Percentiles rank a stretch among this genome's conserved stretches.
Evolutionary conservation across 1,140 invertebrate species (phyloP).

Genomic region (Limonius californicus): DNA sequence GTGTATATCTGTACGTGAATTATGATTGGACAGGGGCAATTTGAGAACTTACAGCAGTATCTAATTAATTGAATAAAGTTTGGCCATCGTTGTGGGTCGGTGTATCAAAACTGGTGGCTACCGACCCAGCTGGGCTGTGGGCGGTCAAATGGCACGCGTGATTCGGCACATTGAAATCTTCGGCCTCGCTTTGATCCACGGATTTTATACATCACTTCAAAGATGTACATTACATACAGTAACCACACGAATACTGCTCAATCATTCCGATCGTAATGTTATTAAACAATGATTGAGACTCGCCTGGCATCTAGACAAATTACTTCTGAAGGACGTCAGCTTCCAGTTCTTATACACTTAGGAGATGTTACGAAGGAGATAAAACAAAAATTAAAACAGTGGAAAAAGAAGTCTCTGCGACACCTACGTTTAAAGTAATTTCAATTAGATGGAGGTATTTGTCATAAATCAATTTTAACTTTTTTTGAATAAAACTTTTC

Average conservation of each 20-base stretch:
- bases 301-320: constrained; percentile 2
- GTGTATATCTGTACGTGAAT: constrained; percentile 4
- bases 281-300: constrained; percentile 16
- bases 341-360: constrained; percentile 7
- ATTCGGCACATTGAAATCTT: constrained; percentile 26
- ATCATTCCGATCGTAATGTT: constrained; percentile 25
- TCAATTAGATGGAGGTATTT: too few relatives aligned
- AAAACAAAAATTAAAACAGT: too few relatives aligned
- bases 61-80: constrained; percentile 45
- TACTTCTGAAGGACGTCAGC: constrained; percentile 1
- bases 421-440: too few relatives aligned
- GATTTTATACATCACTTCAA: constrained; percentile 19
- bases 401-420: too few relatives aligned
- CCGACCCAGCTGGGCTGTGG: constrained; percentile 26
- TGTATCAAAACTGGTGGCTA: constrained; percentile 33
- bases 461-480: too few relatives aligned
- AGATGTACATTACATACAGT: constrained; percentile 21
- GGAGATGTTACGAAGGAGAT: too few relatives aligned
- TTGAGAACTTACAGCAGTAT: constrained; percentile 22
- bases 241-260: constrained; percentile 23
- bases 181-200: constrained; percentile 23
- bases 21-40: constrained; percentile 9
- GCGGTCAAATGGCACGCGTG: constrained; percentile 29
- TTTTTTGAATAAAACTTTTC: too few relatives aligned
- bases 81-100: constrained; percentile 42